phyloP scores from a whole-genome alignment of 2,888 invertebrate genomes.

The Scaptomyza flava region DNA sequence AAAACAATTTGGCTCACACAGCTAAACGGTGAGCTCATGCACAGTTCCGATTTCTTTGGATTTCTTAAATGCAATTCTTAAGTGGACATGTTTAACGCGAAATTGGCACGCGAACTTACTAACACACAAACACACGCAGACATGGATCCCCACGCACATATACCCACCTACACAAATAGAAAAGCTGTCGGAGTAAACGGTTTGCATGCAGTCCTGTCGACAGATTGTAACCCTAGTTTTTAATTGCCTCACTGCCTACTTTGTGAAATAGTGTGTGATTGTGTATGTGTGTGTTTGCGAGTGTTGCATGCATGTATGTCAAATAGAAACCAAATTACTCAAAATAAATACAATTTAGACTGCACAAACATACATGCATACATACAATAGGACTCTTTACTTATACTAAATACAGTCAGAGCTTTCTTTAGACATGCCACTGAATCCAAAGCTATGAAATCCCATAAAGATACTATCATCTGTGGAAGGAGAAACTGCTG shows the following conservation, averaged over 20 bases:
- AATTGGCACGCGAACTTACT: conserved; percentile 54
- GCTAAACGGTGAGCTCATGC: conserved; percentile 56
- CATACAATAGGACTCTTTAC: conserved; percentile 9
- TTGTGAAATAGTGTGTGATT: conserved; percentile 19
- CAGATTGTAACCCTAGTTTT: conserved; percentile 74
- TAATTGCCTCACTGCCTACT: conserved; percentile 60
- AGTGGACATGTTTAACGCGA: conserved; percentile 60
- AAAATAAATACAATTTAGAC: conserved; percentile 76
- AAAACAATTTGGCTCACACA: conserved; percentile 38
- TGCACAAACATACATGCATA: conserved; percentile 43
- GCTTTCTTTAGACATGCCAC: conserved; percentile 74
- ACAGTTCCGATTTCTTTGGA: conserved; percentile 53
- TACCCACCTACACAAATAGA: conserved; percentile 4
- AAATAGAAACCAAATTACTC: conserved; percentile 62
- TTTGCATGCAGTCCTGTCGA: conserved; percentile 73
- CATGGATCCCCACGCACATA: conserved; percentile 4
- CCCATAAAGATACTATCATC: conserved; percentile 22
- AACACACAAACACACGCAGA: conserved; percentile 6
- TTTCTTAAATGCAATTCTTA: conserved; percentile 57
- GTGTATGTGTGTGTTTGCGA: conserved; percentile 18
- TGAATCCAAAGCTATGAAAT: conserved; percentile 52
- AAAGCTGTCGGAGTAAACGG: conserved; percentile 50
- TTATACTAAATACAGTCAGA: conserved; percentile 36
- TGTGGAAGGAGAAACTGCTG: not conserved
- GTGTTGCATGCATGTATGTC: conserved; percentile 31